Evolutionary conservation across 2,888 invertebrate species (phyloP), one percentile per base, ranked within the genome.

Genomic region (Lamellibrachia satsuma): DNA sequence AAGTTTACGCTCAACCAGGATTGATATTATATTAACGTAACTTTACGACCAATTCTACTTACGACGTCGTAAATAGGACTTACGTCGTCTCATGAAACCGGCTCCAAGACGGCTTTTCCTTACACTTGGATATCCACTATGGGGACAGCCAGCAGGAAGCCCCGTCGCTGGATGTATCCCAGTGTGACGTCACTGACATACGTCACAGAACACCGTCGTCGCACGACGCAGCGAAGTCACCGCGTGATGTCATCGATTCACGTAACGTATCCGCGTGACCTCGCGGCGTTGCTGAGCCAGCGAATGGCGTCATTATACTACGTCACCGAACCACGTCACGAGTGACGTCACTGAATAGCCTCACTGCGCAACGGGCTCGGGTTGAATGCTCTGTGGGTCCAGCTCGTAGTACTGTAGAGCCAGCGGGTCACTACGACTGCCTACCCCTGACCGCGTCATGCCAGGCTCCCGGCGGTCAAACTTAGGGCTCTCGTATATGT

Each of bases 401-500:
- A 94, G 93, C 91, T 93, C 94, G 90, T 92, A 93, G 90, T 94
- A 94, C 60, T 93, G 92, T 27, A 92, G 91, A 0, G 60, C 60
- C 27, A 91, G 92, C 3, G 90, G 90, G 52, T 55, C 55, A 55
- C 57, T 55, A 27, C 91, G 91, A 39, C 75, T 60, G 27, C 52
- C 52, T 55, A 52, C 52, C 22, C 52, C 92, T 22, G 90, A 92
- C n/a, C 52, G 55, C 55, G 52, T 91, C n/a, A 57, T 52, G 52
- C 92, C 91, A 6, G 92, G 92, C 15, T 93, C 93, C n/a, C 93
- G 92, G 22, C 94, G 93, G 52, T 94, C 93, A 92, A 94, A 94
- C 92, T 94, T 93, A 51, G 94, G 94, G 52, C 94, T 94, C 91
- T 94, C 94, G 91, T 94, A 94, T 52, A 94, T 94, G 92, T 94